These are phyloP conservation scores for Acridotheres tristis DNA, from an alignment of 2,797 vertebrate species.

Conservation along the genomic window DNA sequence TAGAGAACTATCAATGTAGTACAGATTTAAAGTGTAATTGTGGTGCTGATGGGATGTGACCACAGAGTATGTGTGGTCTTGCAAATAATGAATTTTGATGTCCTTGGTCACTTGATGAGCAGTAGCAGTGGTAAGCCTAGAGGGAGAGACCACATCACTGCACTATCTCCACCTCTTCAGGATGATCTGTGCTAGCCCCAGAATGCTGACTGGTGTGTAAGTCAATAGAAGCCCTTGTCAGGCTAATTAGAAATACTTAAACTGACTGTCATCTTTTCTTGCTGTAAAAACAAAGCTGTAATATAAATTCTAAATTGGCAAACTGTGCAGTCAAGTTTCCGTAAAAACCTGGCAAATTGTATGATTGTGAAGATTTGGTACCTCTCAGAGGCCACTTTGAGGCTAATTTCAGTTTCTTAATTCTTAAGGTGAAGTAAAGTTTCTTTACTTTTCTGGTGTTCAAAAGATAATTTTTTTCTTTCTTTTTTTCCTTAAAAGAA, in stretches of 20 bases:
- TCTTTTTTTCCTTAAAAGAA: background rate
- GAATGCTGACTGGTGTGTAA: background rate
- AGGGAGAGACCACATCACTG: background rate
- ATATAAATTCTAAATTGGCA: background rate
- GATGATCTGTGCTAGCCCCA: background rate
- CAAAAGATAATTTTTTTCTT: background rate
- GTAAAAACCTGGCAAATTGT: background rate
- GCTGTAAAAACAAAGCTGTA: background rate
- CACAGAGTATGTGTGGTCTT: background rate
- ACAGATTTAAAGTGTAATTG: background rate
- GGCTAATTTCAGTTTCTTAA: background rate
- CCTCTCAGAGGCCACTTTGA: background rate
- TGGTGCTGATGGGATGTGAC: background rate
- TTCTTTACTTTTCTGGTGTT: background rate
- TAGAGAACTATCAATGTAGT: background rate
- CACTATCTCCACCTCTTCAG: background rate
- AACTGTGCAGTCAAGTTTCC: background rate
- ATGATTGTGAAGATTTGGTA: background rate
- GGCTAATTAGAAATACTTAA: background rate
- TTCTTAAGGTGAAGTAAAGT: background rate
- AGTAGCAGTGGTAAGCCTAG: background rate
- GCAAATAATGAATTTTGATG: background rate
- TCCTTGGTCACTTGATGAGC: background rate
- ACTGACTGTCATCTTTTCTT: background rate
- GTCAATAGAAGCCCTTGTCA: background rate